A percentile compares a stretch with the other conserved stretches of the same genome.
Evolutionary conservation across 1,140 invertebrate species (phyloP).

Genomic region (Platyscapa corneri): DNA sequence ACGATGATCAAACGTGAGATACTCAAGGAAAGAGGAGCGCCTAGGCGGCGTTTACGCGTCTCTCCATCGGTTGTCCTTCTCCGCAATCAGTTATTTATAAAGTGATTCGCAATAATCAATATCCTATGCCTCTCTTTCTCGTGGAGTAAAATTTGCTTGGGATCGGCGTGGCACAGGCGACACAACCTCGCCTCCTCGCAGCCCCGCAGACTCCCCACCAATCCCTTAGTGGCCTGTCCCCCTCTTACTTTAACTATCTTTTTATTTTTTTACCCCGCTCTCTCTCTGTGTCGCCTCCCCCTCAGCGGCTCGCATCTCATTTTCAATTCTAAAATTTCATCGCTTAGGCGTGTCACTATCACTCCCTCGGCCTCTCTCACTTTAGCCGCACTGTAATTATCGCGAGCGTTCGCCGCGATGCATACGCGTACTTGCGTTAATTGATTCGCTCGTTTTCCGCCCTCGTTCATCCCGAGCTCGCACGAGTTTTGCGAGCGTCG

Average conservation of each 20-base stretch:
- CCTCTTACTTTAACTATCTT: background rate
- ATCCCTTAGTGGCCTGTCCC: background rate
- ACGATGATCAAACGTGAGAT: background rate
- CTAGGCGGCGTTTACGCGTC: background rate
- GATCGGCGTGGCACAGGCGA: background rate
- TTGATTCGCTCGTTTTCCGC: background rate
- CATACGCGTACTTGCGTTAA: slow-evolving; percentile 6
- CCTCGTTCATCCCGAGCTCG: background rate
- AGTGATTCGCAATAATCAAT: slow-evolving; percentile 73
- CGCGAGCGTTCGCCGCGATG: background rate
- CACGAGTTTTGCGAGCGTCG: too few relatives aligned
- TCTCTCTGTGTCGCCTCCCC: too few relatives aligned
- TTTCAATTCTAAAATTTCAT: background rate
- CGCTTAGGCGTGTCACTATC: slow-evolving; percentile 19
- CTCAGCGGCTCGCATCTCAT: background rate
- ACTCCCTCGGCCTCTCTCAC: background rate
- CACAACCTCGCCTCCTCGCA: slow-evolving; percentile 11
- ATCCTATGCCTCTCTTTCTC: slow-evolving; percentile 64
- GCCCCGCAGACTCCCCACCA: background rate
- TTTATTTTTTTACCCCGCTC: background rate
- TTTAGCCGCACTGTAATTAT: background rate
- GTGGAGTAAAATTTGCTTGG: slow-evolving; percentile 55
- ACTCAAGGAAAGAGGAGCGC: background rate
- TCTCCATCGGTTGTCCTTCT: slow-evolving; percentile 52
- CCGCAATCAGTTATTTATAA: slow-evolving; percentile 73